phyloP scores from a whole-genome alignment of 2,888 invertebrate species.

The Agapostemon virescens region DNA sequence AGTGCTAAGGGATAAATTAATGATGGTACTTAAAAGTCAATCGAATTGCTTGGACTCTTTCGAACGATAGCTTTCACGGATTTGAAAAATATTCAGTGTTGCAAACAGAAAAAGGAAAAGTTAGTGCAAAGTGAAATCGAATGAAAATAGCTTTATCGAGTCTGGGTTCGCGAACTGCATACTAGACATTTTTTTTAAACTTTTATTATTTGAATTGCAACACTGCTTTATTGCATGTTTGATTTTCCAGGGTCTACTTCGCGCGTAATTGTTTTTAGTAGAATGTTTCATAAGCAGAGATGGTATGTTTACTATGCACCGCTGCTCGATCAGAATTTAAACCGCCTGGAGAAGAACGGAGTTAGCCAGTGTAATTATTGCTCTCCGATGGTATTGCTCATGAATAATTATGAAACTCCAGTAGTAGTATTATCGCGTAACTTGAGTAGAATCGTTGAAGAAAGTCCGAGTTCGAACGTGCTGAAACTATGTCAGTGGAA shows the following conservation, averaged over 20 bases:
- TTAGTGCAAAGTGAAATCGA: not conserved
- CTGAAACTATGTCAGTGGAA: not conserved
- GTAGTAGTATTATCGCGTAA: not conserved
- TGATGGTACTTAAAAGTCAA: too few species aligned
- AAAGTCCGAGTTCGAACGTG: not conserved
- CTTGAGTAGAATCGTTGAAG: not conserved
- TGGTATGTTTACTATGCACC: constrained; percentile 5
- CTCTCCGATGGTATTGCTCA: constrained; percentile 5
- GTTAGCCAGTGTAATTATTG: not conserved
- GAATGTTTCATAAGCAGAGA: not conserved
- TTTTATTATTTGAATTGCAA: not conserved
- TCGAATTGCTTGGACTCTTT: not conserved
- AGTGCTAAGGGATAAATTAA: too few species aligned
- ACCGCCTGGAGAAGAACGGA: constrained; percentile 1
- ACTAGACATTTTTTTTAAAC: not conserved
- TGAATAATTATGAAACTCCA: constrained; percentile 29
- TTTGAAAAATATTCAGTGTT: not conserved
- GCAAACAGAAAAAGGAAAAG: not conserved
- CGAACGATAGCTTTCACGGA: not conserved
- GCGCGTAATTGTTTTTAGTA: not conserved
- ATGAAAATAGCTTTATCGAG: not conserved
- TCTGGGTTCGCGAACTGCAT: not conserved
- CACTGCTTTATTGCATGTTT: not conserved
- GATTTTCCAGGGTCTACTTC: not conserved
- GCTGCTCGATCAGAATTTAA: constrained; percentile 33